Percentiles rank a stretch among this genome's conserved stretches.
These are phyloP conservation scores for Cyphomyrmex costatus DNA, from an alignment of 1,140 invertebrate species.

Conservation along the genomic window DNA sequence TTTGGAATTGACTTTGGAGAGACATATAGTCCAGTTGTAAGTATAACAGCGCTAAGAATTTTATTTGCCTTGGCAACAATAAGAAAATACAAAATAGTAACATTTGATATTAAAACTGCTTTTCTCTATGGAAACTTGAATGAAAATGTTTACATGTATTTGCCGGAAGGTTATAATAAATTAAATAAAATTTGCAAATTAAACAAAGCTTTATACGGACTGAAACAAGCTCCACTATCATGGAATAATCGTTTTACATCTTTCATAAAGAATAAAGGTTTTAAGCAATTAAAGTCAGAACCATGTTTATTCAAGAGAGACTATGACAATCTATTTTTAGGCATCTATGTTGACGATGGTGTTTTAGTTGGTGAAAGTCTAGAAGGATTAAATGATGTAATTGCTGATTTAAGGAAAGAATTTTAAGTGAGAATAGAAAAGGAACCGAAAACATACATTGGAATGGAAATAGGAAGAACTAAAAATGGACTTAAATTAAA, in stretches of 20 bases:
- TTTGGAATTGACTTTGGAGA: too few species aligned
- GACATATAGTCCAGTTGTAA: too few species aligned
- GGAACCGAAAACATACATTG: background rate
- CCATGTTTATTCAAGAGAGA: background rate
- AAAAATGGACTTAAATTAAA: background rate
- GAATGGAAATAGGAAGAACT: background rate
- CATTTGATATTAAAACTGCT: background rate
- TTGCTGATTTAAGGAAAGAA: background rate
- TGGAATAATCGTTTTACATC: background rate
- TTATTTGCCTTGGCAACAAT: too few species aligned
- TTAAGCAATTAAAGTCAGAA: background rate
- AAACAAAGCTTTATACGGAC: slow-evolving; percentile 1
- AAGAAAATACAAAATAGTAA: background rate
- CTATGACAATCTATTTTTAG: background rate
- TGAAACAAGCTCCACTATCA: background rate
- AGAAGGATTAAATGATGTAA: background rate
- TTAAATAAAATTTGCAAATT: background rate
- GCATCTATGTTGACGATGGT: slow-evolving; percentile 7
- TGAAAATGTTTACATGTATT: background rate
- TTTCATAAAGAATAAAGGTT: background rate
- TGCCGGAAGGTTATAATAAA: background rate
- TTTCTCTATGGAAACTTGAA: background rate
- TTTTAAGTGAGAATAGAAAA: background rate
- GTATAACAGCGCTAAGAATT: too few species aligned
- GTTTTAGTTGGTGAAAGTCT: background rate